Evolutionary conservation across 1,140 invertebrate genomes (phyloP), one percentile per base, ranked within the genome.

Genomic region (Saxidomus purpurata): DNA sequence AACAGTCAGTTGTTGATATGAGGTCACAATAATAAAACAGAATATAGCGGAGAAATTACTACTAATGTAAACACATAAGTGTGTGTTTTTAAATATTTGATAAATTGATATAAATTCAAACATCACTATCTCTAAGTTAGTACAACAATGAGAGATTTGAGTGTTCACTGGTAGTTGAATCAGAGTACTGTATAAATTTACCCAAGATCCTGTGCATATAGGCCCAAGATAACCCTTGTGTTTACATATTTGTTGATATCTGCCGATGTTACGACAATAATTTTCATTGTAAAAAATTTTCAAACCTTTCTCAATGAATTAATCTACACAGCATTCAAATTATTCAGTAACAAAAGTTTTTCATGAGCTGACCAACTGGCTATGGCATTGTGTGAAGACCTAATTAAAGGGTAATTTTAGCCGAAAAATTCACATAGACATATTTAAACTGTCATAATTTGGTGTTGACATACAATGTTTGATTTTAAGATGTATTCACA

Each of bases 401-500:
- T 80, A 88, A 81, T 88, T 69, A 88, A 81, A 67, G n/a, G 19
- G 31, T 61, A 71, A 80, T 88, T 80, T 81, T 43, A 36, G 55
- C 52, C 34, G 22, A 40, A 69, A 52, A 81, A 52, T 88, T 88
- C 52, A 67, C 76, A 71, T 36, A 49, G 86, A 88, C 47, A 36
- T 88, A 82, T 84, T 89, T 89, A 83, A 76, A 83, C 67, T 82
- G 87, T 61, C 80, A 83, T 83, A 84, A 89, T 77, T 74, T 71
- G 38, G 28, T 83, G 87, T 89, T 89, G 79, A 83, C 80, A 55
- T 76, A 83, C 34, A 34, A 59, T 89, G 87, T 89, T 89, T 89
- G 87, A 59, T 43, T 89, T 83, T 89, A 76, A 61, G 87, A 89
- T 84, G 77, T 89, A 77, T 83, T 89, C 87, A 83, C 87, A 84